phyloP scores from a whole-genome alignment of 2,888 invertebrate species.

The Drepanosiphum platanoidis region DNA sequence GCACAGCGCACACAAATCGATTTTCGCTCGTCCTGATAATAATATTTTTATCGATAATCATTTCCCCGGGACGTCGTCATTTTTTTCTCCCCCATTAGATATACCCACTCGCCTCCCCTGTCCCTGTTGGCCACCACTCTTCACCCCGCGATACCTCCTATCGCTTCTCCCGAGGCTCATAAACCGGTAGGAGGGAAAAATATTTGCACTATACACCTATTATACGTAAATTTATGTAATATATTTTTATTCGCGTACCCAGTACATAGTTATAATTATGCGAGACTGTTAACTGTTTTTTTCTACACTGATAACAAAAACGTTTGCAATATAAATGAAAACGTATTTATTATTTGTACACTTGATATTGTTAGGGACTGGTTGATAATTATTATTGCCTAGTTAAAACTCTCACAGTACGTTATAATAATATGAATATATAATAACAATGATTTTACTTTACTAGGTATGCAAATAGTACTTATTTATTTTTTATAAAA shows the following conservation, averaged over 20 bases:
- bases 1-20: neutral
- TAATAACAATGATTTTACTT: neutral
- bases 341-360: too few relatives aligned
- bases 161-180: neutral
- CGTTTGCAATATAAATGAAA: neutral
- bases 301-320: neutral
- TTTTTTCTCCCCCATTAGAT: neutral
- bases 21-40: constrained; percentile 10
- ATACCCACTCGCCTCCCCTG: too few relatives aligned
- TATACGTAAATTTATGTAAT: neutral
- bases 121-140: neutral
- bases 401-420: neutral
- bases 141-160: neutral
- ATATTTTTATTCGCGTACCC: too few relatives aligned
- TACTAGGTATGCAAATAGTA: neutral
- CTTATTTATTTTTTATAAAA: neutral
- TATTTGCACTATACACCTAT: neutral
- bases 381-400: neutral
- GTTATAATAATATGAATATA: neutral
- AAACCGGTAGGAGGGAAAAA: constrained; percentile 45
- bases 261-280: neutral
- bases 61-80: constrained; percentile 11
- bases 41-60: constrained; percentile 25
- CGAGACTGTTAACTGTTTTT: constrained; percentile 12
- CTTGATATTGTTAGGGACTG: neutral